These are phyloP conservation scores for Acanthococcus lagerstroemiae DNA, from an alignment of 2,888 invertebrate species.

Conservation along the genomic window DNA sequence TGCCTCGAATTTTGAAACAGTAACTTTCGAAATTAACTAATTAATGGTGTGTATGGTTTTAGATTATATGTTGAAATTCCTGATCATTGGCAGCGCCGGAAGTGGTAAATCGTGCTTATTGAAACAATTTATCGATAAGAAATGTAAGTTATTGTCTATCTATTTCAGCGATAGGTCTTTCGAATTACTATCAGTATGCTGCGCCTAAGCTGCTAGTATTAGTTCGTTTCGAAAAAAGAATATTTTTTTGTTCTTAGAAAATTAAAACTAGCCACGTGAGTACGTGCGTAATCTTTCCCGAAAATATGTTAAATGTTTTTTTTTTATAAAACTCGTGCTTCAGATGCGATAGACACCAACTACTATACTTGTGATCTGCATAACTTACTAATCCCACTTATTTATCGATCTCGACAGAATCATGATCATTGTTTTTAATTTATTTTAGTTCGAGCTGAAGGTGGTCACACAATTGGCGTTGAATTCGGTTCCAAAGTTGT, in stretches of 20 bases:
- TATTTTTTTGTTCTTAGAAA: too few species aligned
- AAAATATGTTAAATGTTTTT: too few species aligned
- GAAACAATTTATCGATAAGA: constrained; percentile 74
- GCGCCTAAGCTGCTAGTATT: too few species aligned
- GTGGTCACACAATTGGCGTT: constrained; percentile 75
- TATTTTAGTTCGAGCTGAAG: constrained; percentile 64
- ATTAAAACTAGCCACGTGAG: too few species aligned
- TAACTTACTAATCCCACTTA: too few species aligned
- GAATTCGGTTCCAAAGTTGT: constrained; percentile 80
- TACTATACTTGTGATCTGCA: background rate
- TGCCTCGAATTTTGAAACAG: too few species aligned
- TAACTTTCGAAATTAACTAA: too few species aligned
- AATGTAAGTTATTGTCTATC: constrained; percentile 53
- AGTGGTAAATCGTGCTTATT: constrained; percentile 73
- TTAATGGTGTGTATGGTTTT: background rate
- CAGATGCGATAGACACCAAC: background rate
- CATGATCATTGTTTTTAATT: background rate
- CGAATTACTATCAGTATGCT: background rate
- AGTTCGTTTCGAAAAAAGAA: too few species aligned
- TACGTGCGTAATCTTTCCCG: too few species aligned
- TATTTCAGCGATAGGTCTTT: background rate
- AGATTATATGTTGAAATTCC: constrained; percentile 77
- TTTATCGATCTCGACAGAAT: too few species aligned
- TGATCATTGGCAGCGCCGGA: constrained; percentile 75
- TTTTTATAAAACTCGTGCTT: too few species aligned